Base-by-base conservation (phyloP, 2,113 vertebrate genomes). In the Xenus cinereus region DNA sequence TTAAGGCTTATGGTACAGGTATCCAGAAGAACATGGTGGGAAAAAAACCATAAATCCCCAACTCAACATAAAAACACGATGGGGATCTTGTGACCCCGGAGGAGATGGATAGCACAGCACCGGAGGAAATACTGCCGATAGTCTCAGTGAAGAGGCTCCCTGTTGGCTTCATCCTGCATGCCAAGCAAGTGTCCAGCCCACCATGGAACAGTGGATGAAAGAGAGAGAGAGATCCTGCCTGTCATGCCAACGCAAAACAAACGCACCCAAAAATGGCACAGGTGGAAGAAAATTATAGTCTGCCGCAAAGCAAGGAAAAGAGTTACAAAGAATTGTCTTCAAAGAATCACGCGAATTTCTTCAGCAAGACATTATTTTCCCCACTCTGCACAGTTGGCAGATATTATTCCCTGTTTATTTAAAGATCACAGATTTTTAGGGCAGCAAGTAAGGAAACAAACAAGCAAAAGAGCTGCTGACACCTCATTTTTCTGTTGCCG, bases 141-240 rank as follows among this genome's bases (percentile, higher is more conserved):
- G 32, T 41, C 74, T 63, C 26, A 35, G 12, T 41, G 24, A 51
- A 27, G 8, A 48, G 12, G 6, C 50, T 90, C 78, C 56, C 24
- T 1, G 0, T 3, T 74, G 46, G 24, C 54, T 83, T 68, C 4
- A 15, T 27, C 50, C 54, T 68, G 28, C 32, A 35, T 2, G 3
- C 33, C 30, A 82, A 69, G 18, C 19, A 88, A 88, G 7, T 21
- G 26, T 57, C n/a, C 46, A 66, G 32, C 5, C 14, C 3, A 2
- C 10, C 27, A 22, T 0, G 4, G 21, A 71, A 3, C 4, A 69
- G 5, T 0, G 0, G 23, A 7, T 46, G 23, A 28, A 89, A 77
- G 45, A 41, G 26, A 5, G 26, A 5, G 6, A 1, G 3, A 64
- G 21, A 28, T 54, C 33, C 33, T 45, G 18, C 14, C 26, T 48